Base-by-base conservation (phyloP, 2,888 invertebrate genomes). In the Gymnoscelis rufifasciata region DNA sequence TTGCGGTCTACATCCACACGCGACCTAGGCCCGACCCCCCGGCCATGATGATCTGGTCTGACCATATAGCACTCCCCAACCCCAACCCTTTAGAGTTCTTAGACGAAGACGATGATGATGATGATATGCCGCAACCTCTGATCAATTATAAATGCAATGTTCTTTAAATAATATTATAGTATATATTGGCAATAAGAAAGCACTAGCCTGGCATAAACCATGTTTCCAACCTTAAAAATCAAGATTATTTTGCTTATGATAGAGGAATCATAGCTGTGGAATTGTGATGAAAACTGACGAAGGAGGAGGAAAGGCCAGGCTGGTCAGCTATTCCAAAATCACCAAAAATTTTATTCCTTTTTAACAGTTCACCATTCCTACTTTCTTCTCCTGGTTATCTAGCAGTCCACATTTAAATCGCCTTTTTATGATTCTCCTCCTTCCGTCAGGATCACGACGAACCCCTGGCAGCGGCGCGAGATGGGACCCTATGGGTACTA, bases 401-500 rank as follows among this genome's bases (percentile, higher is more conserved):
- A n/a, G n/a, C n/a, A n/a, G n/a, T n/a, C n/a, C n/a, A n/a, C n/a
- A n/a, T n/a, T n/a, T n/a, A n/a, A 14, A 5, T 31, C 8, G 15
- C 6, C 2, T 10, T 33, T 6, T 33, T n/a, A 33, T 33, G 14
- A 13, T 33, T 14, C 31, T 33, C 31, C 31, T 33, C 31, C 31
- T 33, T 8, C 14, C 14, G 31, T 36, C 28, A 91, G 91, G 91
- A 89, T 91, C 49, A 90, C 89, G 1, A 88, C 89, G 26, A 90
- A 86, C 56, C 90, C 90, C 0, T 90, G 90, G 89, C 77, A 87
- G 35, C 80, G 90, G 8, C 89, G 89, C 12, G 91, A 91, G 68
- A 90, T 91, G 77, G 91, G 91, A 4, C 81, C 90, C n/a, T 89
- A 90, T 49, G 90, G 90, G 1, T 90, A 91, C 66, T 90, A 90